phyloP scores from a whole-genome alignment of 1,140 invertebrate genomes.

The Brachionus plicatilis region DNA sequence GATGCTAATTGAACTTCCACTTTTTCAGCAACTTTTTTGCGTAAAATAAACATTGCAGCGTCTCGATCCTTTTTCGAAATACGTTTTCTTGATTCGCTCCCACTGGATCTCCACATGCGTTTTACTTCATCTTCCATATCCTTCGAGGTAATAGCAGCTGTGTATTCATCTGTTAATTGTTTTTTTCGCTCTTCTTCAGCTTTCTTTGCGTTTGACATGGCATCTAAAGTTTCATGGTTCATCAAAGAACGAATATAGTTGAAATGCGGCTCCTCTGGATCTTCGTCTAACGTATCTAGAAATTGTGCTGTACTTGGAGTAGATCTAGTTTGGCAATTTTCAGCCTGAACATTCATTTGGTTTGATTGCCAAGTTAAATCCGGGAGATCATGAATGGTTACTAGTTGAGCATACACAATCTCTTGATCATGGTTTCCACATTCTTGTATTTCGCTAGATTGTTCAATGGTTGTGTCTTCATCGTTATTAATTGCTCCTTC shows the following conservation, averaged over 20 bases:
- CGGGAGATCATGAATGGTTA: not conserved
- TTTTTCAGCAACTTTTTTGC: too few relatives aligned
- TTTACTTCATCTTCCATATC: constrained; percentile 13
- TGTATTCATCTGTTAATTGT: not conserved
- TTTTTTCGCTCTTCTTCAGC: not conserved
- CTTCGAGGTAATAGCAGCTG: not conserved
- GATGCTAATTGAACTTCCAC: too few relatives aligned
- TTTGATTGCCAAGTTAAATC: not conserved
- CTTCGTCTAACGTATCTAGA: not conserved
- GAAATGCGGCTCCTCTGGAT: not conserved
- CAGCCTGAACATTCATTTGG: not conserved
- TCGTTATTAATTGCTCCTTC: not conserved
- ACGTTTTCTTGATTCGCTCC: too few relatives aligned
- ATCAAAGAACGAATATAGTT: not conserved
- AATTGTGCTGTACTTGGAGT: not conserved
- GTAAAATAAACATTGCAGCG: too few relatives aligned
- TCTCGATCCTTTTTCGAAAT: too few relatives aligned
- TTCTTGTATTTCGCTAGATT: not conserved
- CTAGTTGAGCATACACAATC: not conserved
- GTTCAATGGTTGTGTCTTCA: not conserved
- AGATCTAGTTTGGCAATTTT: not conserved
- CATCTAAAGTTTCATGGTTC: too few relatives aligned
- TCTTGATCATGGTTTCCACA: not conserved
- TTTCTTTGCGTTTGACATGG: too few relatives aligned
- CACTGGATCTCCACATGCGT: not conserved